Percentiles rank a stretch among this genome's conserved stretches.
Evolutionary conservation across 2,888 invertebrate genomes (phyloP).

Genomic region (Drosophila lutescens): DNA sequence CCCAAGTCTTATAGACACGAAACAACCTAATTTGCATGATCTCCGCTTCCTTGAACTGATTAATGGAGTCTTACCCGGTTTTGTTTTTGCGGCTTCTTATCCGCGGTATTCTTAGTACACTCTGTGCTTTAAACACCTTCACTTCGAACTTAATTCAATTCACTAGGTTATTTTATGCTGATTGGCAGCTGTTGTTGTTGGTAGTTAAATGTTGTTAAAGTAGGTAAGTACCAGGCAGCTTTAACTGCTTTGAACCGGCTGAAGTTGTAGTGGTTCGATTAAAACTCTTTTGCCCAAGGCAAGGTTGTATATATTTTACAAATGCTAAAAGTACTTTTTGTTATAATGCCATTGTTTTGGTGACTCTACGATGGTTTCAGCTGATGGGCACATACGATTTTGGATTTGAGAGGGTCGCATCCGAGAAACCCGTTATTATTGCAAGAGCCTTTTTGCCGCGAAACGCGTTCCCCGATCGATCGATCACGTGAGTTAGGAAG

Average conservation of each 20-base stretch:
- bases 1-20: neutral
- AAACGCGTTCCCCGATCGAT: constrained; percentile 50
- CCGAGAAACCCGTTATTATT: constrained; percentile 48
- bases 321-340: constrained; percentile 16
- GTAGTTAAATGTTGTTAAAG: constrained; percentile 6
- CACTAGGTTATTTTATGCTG: constrained; percentile 5
- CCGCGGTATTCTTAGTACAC: neutral
- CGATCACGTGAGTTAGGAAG: constrained; percentile 31
- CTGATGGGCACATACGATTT: constrained; percentile 3
- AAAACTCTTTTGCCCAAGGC: constrained; percentile 38
- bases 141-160: constrained; percentile 1
- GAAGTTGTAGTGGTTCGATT: constrained; percentile 27
- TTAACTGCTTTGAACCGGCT: constrained; percentile 61
- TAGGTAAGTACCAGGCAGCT: constrained; percentile 49
- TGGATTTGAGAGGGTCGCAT: constrained; percentile 3
- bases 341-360: constrained; percentile 15
- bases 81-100: constrained; percentile 25
- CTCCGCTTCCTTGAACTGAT: constrained; percentile 32
- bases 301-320: constrained; percentile 22
- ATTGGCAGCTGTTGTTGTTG: constrained; percentile 21
- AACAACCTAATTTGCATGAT: constrained; percentile 9
- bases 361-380: neutral
- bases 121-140: constrained; percentile 4
- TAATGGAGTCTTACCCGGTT: constrained; percentile 48
- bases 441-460: constrained; percentile 42